These are phyloP conservation scores for Leptopilina myrica DNA, from an alignment of 2,888 invertebrate species.

Conservation along the genomic window DNA sequence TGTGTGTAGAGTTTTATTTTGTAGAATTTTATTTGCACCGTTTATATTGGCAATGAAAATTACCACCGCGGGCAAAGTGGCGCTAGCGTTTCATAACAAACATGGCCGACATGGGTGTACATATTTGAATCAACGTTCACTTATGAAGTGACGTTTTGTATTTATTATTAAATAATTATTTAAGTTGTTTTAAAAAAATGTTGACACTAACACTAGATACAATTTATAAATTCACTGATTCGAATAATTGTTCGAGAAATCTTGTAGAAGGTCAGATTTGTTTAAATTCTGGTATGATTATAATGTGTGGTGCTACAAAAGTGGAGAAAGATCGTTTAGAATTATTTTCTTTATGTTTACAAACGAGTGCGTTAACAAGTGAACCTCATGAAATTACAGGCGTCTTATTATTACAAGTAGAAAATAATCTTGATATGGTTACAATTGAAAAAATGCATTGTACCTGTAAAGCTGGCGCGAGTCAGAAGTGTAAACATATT, in stretches of 20 bases:
- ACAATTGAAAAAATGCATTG: constrained; percentile 44
- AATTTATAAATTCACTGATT: constrained; percentile 22
- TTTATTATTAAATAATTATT: background rate
- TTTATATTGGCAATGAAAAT: no score
- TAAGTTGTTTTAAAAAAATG: background rate
- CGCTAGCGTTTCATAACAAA: no score
- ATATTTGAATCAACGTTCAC: no score
- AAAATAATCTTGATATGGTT: background rate
- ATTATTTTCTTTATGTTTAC: constrained; percentile 43
- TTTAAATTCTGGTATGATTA: constrained; percentile 46
- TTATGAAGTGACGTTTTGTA: background rate
- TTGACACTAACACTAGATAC: constrained; percentile 17
- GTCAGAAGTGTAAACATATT: constrained; percentile 44
- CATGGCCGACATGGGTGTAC: no score
- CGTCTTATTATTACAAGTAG: constrained; percentile 11
- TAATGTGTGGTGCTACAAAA: constrained; percentile 43
- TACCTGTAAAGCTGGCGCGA: constrained; percentile 45
- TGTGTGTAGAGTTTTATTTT: no score
- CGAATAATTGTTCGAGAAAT: constrained; percentile 44
- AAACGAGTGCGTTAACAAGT: constrained; percentile 43
- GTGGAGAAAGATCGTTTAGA: constrained; percentile 20
- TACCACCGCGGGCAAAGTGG: no score
- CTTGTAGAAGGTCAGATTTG: constrained; percentile 48
- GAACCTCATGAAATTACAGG: constrained; percentile 45
- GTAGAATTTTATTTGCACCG: no score